Evolutionary conservation across 2,888 invertebrate genomes (phyloP).

Genomic region (Cabera pusaria): DNA sequence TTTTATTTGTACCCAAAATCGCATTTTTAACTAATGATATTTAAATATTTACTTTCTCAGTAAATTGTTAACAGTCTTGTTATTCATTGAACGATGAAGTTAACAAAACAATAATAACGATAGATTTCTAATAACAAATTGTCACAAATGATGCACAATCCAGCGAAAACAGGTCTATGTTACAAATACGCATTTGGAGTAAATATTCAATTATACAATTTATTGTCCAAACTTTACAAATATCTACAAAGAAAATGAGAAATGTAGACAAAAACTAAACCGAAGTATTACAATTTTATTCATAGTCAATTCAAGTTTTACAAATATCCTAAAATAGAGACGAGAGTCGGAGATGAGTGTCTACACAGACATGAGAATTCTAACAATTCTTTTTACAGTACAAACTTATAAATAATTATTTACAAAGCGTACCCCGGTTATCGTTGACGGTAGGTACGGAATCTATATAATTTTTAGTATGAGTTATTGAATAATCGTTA

Average conservation of each 20-base stretch:
- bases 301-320: constrained; percentile 34
- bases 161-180: constrained; percentile 31
- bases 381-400: constrained; percentile 63
- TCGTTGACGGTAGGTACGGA: constrained; percentile 56
- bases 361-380: constrained; percentile 44
- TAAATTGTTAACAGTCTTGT: too few species aligned
- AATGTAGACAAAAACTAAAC: constrained; percentile 48
- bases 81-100: too few species aligned
- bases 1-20: too few species aligned
- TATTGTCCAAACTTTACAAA: constrained; percentile 78
- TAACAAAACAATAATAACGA: too few species aligned
- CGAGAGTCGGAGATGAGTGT: constrained; percentile 25
- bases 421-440: constrained; percentile 69
- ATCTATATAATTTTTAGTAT: constrained; percentile 18
- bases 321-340: constrained; percentile 28
- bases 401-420: constrained; percentile 76
- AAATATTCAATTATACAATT: constrained; percentile 61
- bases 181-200: constrained; percentile 34
- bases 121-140: too few species aligned
- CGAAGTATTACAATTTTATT: constrained; percentile 26
- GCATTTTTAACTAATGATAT: too few species aligned
- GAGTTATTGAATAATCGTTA: constrained; percentile 33
- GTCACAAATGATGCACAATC: too few species aligned
- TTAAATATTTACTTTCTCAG: too few species aligned
- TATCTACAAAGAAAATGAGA: constrained; percentile 63